These are phyloP conservation scores for Regulus satrapa DNA, from an alignment of 2,113 vertebrate genomes.

Conservation along the genomic window DNA sequence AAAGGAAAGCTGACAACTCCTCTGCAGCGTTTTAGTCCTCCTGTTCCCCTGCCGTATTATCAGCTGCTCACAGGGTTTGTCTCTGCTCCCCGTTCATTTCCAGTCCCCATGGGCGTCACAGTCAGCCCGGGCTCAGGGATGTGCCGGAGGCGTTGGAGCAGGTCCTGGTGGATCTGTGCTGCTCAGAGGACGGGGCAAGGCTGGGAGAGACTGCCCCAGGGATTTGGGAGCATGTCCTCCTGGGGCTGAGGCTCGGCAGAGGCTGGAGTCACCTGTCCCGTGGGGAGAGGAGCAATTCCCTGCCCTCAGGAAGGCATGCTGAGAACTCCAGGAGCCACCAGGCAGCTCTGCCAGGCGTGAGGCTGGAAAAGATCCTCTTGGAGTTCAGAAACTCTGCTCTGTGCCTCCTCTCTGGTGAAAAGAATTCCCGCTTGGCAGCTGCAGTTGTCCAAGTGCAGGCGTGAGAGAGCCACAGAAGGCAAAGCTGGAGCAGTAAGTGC, in stretches of 20 bases:
- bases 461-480: not conserved
- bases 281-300: not conserved
- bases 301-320: not conserved
- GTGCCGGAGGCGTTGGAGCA: not conserved
- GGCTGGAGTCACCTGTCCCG: accelerated
- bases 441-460: not conserved
- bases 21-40: not conserved
- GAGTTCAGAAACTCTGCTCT: not conserved
- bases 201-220: not conserved
- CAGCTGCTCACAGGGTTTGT: slow-evolving; percentile 19
- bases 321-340: not conserved
- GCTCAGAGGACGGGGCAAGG: accelerated
- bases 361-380: not conserved
- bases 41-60: not conserved
- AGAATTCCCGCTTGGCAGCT: not conserved
- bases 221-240: accelerated
- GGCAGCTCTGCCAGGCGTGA: not conserved
- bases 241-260: not conserved
- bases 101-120: not conserved
- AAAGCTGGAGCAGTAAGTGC: not conserved
- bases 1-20: slow-evolving; percentile 7
- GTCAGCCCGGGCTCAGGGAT: not conserved
- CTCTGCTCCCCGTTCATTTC: not conserved
- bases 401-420: not conserved
- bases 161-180: not conserved